These are phyloP conservation scores for Dryococelus australis DNA, from an alignment of 2,888 invertebrate genomes.

Conservation along the genomic window DNA sequence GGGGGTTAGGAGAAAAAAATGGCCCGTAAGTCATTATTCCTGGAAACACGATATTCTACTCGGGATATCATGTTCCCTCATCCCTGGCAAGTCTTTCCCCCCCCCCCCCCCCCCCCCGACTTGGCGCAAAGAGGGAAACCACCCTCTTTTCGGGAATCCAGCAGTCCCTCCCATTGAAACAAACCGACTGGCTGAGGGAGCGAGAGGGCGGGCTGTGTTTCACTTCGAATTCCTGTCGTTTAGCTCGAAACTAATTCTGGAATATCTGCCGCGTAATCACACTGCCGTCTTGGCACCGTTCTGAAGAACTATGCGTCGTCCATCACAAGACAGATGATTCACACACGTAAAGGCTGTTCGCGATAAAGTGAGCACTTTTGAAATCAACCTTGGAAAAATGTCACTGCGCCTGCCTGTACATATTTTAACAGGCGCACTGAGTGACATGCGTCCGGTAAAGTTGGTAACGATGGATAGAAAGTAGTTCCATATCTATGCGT, in stretches of 20 bases:
- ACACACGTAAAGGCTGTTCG: no score
- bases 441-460: no score
- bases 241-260: neutral
- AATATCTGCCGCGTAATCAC: no score
- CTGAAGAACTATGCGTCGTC: no score
- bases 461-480: no score
- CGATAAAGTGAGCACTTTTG: no score
- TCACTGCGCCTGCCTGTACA: no score
- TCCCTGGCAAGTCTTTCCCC: neutral
- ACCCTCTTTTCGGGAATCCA: neutral
- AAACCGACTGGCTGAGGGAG: neutral
- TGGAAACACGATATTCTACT: conserved; percentile 16
- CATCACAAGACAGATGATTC: no score
- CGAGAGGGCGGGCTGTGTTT: neutral
- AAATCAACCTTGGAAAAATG: no score
- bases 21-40: conserved; percentile 1
- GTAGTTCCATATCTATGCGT: no score
- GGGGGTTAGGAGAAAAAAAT: neutral
- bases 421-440: no score
- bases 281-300: no score
- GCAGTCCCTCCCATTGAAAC: neutral
- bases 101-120: neutral
- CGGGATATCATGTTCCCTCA: neutral
- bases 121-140: neutral
- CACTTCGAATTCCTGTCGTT: neutral